phyloP scores from a whole-genome alignment of 2,797 vertebrate species.

The Eulemur albifrons region DNA sequence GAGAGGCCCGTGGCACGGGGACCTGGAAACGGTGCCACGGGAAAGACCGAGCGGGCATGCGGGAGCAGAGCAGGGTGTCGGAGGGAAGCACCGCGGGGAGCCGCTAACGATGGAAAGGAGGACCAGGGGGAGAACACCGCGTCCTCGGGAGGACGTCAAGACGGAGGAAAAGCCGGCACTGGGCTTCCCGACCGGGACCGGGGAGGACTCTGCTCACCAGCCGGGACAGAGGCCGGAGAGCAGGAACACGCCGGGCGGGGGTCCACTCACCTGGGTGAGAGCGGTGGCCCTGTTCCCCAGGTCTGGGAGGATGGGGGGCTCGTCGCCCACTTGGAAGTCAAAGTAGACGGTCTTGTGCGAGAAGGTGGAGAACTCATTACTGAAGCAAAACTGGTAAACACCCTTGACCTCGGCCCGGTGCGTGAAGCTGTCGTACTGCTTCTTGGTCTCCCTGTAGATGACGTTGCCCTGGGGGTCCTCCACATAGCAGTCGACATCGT shows the following conservation, averaged over 20 bases:
- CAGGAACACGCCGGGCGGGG: not conserved
- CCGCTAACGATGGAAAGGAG: not conserved
- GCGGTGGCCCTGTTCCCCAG: conserved; percentile 85
- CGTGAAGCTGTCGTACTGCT: conserved; percentile 87
- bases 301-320: conserved; percentile 86
- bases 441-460: conserved; percentile 90
- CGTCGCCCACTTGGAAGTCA: conserved; percentile 90
- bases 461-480: conserved; percentile 87
- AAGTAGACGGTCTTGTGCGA: conserved; percentile 93
- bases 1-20: fast-evolving
- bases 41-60: fast-evolving
- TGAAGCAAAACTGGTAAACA: conserved; percentile 92
- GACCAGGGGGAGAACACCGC: fast-evolving
- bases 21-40: fast-evolving
- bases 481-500: conserved; percentile 93
- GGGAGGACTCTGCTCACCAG: not conserved
- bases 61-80: fast-evolving
- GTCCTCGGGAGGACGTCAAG: not conserved
- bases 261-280: conserved; percentile 90
- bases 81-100: not conserved
- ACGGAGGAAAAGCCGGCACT: not conserved
- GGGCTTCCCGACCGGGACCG: too few species aligned
- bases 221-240: not conserved
- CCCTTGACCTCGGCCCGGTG: conserved; percentile 86
- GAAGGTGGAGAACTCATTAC: conserved; percentile 95